Evolutionary conservation across 2,888 invertebrate species (phyloP).

Genomic region (Campaea margaritaria): DNA sequence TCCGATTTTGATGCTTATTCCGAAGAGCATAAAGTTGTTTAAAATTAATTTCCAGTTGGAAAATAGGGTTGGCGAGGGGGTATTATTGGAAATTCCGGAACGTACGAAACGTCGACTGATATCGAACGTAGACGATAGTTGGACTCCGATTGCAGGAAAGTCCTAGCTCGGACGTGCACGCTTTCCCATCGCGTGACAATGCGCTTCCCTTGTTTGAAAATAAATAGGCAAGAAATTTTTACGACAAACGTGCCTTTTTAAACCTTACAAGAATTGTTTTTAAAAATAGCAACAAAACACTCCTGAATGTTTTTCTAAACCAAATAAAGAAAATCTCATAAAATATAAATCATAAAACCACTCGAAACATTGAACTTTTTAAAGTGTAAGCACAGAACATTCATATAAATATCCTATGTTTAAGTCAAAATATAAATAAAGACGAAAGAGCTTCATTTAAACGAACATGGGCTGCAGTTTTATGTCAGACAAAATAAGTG

Average conservation of each 20-base stretch:
- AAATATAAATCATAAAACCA: no score
- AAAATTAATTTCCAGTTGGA: slow-evolving; percentile 12
- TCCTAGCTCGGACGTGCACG: slow-evolving; percentile 65
- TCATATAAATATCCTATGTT: background rate
- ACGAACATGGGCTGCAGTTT: background rate
- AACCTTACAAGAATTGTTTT: background rate
- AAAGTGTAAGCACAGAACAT: no score
- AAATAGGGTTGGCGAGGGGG: slow-evolving; percentile 45
- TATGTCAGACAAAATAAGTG: slow-evolving; percentile 11
- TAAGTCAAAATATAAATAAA: background rate
- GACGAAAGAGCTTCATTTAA: background rate
- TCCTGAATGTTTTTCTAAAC: background rate
- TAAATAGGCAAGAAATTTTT: slow-evolving; percentile 39
- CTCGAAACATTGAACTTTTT: no score
- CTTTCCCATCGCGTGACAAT: slow-evolving; percentile 57
- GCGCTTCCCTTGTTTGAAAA: slow-evolving; percentile 51
- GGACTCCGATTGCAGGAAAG: slow-evolving; percentile 72
- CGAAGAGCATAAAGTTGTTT: slow-evolving; percentile 31
- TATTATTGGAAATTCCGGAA: slow-evolving; percentile 83
- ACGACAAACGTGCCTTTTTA: slow-evolving; percentile 18
- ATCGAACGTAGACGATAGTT: slow-evolving; percentile 73
- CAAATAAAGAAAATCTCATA: no score
- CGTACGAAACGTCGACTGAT: slow-evolving; percentile 70
- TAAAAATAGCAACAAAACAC: no score
- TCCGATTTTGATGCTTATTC: slow-evolving; percentile 46